A percentile compares a stretch with the other conserved stretches of the same genome.
phyloP scores from a whole-genome alignment of 2,113 vertebrate species.

The Alligator mississippiensis region DNA sequence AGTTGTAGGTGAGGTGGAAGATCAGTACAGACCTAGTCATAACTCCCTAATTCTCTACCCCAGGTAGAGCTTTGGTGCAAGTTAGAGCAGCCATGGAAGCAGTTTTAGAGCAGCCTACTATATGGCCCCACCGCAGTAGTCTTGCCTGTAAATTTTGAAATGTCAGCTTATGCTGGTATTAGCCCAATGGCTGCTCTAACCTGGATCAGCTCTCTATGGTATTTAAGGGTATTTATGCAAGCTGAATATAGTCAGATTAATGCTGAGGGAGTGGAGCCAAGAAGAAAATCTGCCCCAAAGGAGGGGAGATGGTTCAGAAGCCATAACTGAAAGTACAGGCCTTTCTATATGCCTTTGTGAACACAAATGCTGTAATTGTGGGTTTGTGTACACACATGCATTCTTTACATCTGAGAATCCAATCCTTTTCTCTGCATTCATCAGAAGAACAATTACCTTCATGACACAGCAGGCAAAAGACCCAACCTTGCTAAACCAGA shows the following conservation, averaged over 20 bases:
- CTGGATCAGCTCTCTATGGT: not conserved
- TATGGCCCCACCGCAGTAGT: not conserved
- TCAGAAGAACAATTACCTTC: not conserved
- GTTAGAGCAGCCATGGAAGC: not conserved
- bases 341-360: not conserved
- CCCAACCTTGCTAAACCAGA: not conserved
- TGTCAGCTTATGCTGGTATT: not conserved
- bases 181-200: not conserved
- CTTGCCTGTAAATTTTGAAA: not conserved
- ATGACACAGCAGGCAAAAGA: not conserved
- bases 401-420: not conserved
- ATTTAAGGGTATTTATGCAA: not conserved
- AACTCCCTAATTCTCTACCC: not conserved
- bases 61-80: not conserved
- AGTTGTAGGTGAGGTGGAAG: not conserved
- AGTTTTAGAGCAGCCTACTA: not conserved
- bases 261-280: not conserved
- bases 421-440: not conserved
- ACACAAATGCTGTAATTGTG: not conserved
- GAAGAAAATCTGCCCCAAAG: not conserved
- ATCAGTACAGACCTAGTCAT: not conserved
- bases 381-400: not conserved
- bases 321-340: not conserved
- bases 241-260: not conserved
- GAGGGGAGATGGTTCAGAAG: not conserved